Percentiles rank a stretch among this genome's conserved stretches.
These are phyloP conservation scores for Yponomeuta malinellus DNA, from an alignment of 2,888 invertebrate species.

Conservation along the genomic window DNA sequence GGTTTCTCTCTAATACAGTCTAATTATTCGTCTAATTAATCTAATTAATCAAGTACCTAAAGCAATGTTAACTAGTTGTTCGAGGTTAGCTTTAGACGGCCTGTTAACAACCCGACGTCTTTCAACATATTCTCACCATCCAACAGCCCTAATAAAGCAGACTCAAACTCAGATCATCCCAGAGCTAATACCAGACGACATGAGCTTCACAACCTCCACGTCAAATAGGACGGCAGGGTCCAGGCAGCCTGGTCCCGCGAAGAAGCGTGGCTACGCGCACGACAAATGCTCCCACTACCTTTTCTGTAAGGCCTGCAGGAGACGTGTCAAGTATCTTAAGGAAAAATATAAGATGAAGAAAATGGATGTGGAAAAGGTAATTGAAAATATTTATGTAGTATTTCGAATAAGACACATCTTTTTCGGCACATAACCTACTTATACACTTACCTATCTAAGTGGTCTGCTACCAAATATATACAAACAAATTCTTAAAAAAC, in stretches of 20 bases:
- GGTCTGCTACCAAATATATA: too few species aligned
- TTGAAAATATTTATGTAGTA: background rate
- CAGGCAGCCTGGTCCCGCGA: background rate
- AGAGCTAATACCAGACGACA: background rate
- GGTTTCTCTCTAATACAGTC: too few species aligned
- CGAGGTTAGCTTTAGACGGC: too few species aligned
- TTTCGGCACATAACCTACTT: too few species aligned
- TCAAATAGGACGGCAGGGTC: background rate
- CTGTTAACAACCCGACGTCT: too few species aligned
- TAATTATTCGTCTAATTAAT: too few species aligned
- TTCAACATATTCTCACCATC: background rate
- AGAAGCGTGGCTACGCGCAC: background rate
- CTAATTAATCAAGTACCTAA: too few species aligned
- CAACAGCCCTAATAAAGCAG: background rate
- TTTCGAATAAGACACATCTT: too few species aligned
- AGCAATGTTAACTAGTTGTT: too few species aligned
- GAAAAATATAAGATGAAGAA: conserved; percentile 44
- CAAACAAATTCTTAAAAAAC: too few species aligned
- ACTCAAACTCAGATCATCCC: background rate
- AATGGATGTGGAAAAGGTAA: conserved; percentile 38
- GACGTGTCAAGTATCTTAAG: conserved; percentile 30
- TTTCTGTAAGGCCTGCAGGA: conserved; percentile 29
- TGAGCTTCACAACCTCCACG: background rate
- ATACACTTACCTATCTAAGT: too few species aligned
- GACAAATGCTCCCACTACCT: background rate